These are phyloP conservation scores for Pangasianodon hypophthalmus DNA, from an alignment of 2,113 vertebrate genomes.

Conservation along the genomic window DNA sequence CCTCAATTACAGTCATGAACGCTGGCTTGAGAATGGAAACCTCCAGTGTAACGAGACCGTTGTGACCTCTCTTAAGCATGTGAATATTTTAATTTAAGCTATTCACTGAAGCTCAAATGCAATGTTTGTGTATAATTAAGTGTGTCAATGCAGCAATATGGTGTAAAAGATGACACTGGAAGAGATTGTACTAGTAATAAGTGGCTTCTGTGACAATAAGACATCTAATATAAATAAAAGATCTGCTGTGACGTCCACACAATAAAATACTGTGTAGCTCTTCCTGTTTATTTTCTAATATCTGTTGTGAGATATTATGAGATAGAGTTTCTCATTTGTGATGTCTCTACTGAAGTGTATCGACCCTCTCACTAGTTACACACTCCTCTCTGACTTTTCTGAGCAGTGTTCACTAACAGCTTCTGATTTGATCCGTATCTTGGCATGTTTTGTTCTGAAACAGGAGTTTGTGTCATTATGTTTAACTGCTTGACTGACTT, in stretches of 20 bases:
- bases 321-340: neutral
- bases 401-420: neutral
- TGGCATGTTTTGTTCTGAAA: neutral
- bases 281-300: neutral
- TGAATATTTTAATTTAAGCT: slow-evolving; percentile 18
- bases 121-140: slow-evolving; percentile 47
- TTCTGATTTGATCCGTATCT: neutral
- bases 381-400: neutral
- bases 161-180: neutral
- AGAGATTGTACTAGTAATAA: neutral
- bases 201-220: neutral
- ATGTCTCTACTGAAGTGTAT: neutral
- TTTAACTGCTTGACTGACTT: neutral
- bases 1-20: slow-evolving; percentile 40
- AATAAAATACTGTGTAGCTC: neutral
- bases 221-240: neutral
- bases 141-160: neutral
- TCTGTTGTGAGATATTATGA: neutral
- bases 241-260: neutral
- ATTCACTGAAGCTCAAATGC: slow-evolving; percentile 26
- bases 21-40: slow-evolving; percentile 21
- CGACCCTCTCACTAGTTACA: slow-evolving; percentile 16
- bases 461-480: neutral
- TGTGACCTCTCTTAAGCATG: slow-evolving; percentile 31
- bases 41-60: slow-evolving; percentile 18